Evolutionary conservation across 2,797 vertebrate genomes (phyloP), one percentile per base, ranked within the genome.

Genomic region (Triplophysa bombifrons): DNA sequence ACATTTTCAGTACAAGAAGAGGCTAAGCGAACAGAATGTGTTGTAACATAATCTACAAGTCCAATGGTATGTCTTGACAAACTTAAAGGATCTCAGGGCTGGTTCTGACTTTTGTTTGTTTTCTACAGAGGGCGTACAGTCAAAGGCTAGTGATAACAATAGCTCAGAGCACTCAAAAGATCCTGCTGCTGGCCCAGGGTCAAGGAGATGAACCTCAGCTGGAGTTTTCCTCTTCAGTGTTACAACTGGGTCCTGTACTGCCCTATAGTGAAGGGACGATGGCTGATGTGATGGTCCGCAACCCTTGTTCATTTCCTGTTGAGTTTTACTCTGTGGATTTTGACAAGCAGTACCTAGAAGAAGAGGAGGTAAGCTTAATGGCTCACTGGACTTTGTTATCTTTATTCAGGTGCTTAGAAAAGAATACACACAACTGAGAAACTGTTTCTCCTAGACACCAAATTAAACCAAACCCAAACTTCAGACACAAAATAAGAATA

Each of bases 291-390:
- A 82, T 85, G 0, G 93, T 98, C 76, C 94, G 65, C 83, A 99
- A 98, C 87, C 94, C 93, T 0, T 96, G 95, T 56, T 80, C 89
- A 38, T 98, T 96, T 74, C 95, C 96, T 14, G 80, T 97, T 0
- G 97, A 98, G 84, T 96, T 99, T 87, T 98, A 96, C 87, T 97
- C 92, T 0, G 65, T 98, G 86, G 96, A 98, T 71, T 93, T 94
- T 1, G 96, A 98, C 86, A 91, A 89, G 41, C 93, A 96, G 65
- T 95, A 97, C 82, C 84, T 94, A 10, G 78, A 92, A 56, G 96
- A 99, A 78, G 96, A 98, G 82, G 91, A 95, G 95, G 97, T 98
- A 66, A 86, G 82, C 4, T 6, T 30, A 0, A 0, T 76, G 51
- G 66, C 44, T 30, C 14, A 6, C 25, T 25, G 27, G 2, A 17